Base-by-base conservation (phyloP, 2,113 vertebrate species). In the Litocranius walleri region DNA sequence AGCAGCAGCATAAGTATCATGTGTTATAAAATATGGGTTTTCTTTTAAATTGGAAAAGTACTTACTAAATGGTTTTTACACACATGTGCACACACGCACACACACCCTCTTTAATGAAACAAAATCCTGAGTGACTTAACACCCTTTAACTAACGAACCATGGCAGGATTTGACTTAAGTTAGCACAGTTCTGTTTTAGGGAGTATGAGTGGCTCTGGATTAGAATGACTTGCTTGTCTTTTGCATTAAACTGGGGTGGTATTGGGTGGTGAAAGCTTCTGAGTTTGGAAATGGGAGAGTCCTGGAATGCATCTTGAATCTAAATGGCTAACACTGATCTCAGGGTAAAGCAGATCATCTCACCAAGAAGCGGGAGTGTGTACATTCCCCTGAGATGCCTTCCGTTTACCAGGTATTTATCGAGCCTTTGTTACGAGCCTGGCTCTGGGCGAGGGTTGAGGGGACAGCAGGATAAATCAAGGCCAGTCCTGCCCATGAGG, bases 181-280 rank as follows among this genome's bases (percentile, higher is more conserved):
- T 52, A 59, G 57, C 19, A 67, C 45, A 19, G 4, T 83, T 94
- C 23, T 90, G 2, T 77, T 96, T 87, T 33, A 92, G 48, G 52
- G 30, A 88, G 14, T 87, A 88, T 56, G 52, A 88, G 59, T 94
- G 67, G 40, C 67, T 95, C 87, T 94, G n/a, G 30, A 56, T 71
- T 82, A 43, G 86, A 87, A 50, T 78, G 50, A 59, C 45, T 91
- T 59, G 25, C 17, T 92, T 14, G 0, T 90, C 71, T 84, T 94
- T 92, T 71, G 94, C 11, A 30, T 43, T 30, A 67, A 96, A 40
- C 29, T 86, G 84, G 40, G 56, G 9, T 25, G 27, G 40, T n/a
- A 7, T 7, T 74, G 33, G 33, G 19, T 89, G 23, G 86, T 43
- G 50, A 74, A 92, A 90, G 33, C n/a, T 62, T n/a, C 30, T 78